These are phyloP conservation scores for Podocnemis expansa DNA, from an alignment of 2,113 vertebrate genomes.

Conservation along the genomic window DNA sequence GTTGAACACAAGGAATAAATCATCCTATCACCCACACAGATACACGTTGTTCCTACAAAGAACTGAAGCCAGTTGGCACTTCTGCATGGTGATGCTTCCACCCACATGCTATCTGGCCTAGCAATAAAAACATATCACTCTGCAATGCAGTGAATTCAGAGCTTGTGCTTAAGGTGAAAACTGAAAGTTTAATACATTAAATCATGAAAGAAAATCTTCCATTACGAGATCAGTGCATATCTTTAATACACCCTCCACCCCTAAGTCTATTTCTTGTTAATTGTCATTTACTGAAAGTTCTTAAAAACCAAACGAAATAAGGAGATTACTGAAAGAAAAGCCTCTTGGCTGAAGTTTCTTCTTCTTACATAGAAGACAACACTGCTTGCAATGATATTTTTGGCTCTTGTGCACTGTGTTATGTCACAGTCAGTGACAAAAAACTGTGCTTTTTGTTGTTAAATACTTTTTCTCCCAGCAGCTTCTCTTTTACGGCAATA, in stretches of 20 bases:
- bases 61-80: slow-evolving; percentile 8
- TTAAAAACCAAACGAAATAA: slow-evolving; percentile 18
- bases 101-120: background rate
- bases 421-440: background rate
- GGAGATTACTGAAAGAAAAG: slow-evolving; percentile 22
- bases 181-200: background rate
- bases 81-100: background rate
- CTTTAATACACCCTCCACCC: background rate
- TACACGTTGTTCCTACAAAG: slow-evolving; percentile 32
- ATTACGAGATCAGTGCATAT: slow-evolving; percentile 34
- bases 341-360: slow-evolving; percentile 12
- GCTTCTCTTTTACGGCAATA: background rate
- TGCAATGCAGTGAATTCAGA: background rate
- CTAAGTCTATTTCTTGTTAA: no score
- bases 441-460: background rate
- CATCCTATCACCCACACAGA: background rate
- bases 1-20: slow-evolving; percentile 33
- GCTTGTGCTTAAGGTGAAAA: background rate
- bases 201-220: no score
- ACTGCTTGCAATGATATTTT: background rate
- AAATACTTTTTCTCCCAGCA: background rate
- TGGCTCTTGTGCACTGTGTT: background rate
- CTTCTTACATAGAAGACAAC: background rate
- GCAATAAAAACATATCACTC: slow-evolving; percentile 3
- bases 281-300: slow-evolving; percentile 9